phyloP scores from a whole-genome alignment of 2,888 invertebrate genomes.

The Coenonympha glycerion region DNA sequence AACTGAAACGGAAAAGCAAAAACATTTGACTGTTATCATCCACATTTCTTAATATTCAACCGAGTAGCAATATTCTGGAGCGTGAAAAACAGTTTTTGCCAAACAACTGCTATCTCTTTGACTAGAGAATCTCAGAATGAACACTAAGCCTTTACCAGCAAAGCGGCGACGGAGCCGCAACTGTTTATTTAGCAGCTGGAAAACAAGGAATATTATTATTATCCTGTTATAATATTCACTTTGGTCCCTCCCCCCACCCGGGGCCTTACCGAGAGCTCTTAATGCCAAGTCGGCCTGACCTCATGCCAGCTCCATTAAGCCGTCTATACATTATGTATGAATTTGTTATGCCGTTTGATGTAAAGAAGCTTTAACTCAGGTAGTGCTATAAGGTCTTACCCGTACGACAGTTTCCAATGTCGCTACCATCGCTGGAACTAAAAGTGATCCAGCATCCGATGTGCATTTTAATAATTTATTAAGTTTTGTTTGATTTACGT shows the following conservation, averaged over 20 bases:
- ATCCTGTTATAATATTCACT: constrained; percentile 73
- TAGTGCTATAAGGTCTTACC: constrained; percentile 65
- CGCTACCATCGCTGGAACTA: constrained; percentile 22
- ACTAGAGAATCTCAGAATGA: constrained; percentile 26
- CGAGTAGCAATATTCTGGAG: not conserved
- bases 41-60: not conserved
- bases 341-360: constrained; percentile 76
- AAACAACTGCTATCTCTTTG: constrained; percentile 20
- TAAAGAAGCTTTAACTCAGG: constrained; percentile 72
- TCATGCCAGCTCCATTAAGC: constrained; percentile 74
- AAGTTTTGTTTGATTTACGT: constrained; percentile 10
- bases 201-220: constrained; percentile 44
- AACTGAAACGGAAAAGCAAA: not conserved
- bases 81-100: constrained; percentile 12
- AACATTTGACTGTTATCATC: no score
- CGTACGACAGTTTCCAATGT: constrained; percentile 38
- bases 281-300: constrained; percentile 72
- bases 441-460: constrained; percentile 19
- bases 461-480: constrained; percentile 17
- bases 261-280: constrained; percentile 69
- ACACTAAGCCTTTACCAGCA: constrained; percentile 26
- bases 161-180: constrained; percentile 26
- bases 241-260: constrained; percentile 47
- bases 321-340: constrained; percentile 76
- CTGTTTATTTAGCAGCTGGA: constrained; percentile 36